Percentiles rank a stretch among this genome's conserved stretches.
These are phyloP conservation scores for Dendronephthya gigantea DNA, from an alignment of 64 coral and sea anemone species.

Conservation along the genomic window DNA sequence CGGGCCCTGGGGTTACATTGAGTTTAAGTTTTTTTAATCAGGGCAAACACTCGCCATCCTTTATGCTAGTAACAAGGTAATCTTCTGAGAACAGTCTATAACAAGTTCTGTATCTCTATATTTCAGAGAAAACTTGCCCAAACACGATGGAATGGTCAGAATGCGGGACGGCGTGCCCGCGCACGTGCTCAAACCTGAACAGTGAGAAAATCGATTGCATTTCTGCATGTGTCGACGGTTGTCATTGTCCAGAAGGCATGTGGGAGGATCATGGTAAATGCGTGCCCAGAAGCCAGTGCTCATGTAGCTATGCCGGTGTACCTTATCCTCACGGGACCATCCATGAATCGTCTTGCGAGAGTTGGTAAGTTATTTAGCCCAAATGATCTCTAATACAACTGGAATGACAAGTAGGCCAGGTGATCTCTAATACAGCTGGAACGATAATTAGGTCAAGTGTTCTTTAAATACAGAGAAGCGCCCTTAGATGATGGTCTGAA, in stretches of 20 bases:
- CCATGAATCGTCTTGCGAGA: slow-evolving; percentile 43
- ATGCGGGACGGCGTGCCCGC: slow-evolving; percentile 61
- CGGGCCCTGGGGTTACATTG: too few species aligned
- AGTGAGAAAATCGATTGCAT: slow-evolving; percentile 45
- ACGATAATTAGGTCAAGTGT: too few species aligned
- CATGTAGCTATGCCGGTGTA: slow-evolving; percentile 55
- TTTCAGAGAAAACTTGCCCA: slow-evolving; percentile 59
- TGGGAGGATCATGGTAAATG: slow-evolving; percentile 53
- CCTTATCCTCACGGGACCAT: slow-evolving; percentile 46
- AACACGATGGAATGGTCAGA: slow-evolving; percentile 35
- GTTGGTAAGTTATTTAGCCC: slow-evolving; percentile 52
- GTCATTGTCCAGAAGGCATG: slow-evolving; percentile 60
- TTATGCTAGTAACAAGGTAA: too few species aligned
- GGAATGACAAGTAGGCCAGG: too few species aligned
- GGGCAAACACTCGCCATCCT: too few species aligned
- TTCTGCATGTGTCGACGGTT: slow-evolving; percentile 69
- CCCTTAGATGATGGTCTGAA: too few species aligned
- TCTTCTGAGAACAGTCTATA: too few species aligned
- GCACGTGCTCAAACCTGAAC: slow-evolving; percentile 65
- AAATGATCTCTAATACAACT: too few species aligned
- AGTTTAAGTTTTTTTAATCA: too few species aligned
- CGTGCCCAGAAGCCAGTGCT: slow-evolving; percentile 56
- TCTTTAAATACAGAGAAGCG: too few species aligned
- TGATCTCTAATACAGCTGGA: too few species aligned
- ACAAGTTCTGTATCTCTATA: neutral